Conservation (phyloP, 2,797 vertebrate species). For the Poecilia picta region DNA sequence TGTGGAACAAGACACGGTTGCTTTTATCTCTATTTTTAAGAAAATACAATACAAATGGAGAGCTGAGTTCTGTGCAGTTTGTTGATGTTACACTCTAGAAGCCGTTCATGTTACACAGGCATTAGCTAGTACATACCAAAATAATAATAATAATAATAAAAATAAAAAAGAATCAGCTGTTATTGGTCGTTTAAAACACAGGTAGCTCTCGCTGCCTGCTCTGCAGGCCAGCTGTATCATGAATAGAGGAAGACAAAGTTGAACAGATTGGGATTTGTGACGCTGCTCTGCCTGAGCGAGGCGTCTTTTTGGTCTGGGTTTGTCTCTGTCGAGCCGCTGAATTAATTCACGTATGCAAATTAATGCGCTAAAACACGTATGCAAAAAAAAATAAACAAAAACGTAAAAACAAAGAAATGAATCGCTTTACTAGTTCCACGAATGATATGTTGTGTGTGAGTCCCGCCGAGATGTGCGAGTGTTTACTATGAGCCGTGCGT, state of each 20-base stretch:
- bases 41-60: slow-evolving; percentile 73
- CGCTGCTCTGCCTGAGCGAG: slow-evolving; percentile 39
- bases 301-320: slow-evolving; percentile 61
- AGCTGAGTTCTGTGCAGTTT: slow-evolving; percentile 45
- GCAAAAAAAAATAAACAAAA: not conserved
- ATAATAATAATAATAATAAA: slow-evolving; percentile 14
- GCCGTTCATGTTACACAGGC: slow-evolving; percentile 75
- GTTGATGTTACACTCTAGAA: slow-evolving; percentile 66
- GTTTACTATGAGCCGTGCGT: slow-evolving; percentile 44
- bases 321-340: slow-evolving; percentile 36
- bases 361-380: slow-evolving; percentile 1
- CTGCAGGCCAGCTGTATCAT: slow-evolving; percentile 75
- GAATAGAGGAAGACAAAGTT: slow-evolving; percentile 53
- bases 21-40: slow-evolving; percentile 76
- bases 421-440: slow-evolving; percentile 22
- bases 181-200: slow-evolving; percentile 68
- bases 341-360: slow-evolving; percentile 37
- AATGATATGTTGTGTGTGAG: slow-evolving; percentile 41
- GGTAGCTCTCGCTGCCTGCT: slow-evolving; percentile 80
- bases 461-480: slow-evolving; percentile 35
- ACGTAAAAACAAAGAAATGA: not conserved
- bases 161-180: slow-evolving; percentile 55
- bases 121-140: slow-evolving; percentile 79
- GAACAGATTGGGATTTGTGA: slow-evolving; percentile 38
- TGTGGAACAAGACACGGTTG: slow-evolving; percentile 63